Evolutionary conservation across 2,888 invertebrate species (phyloP).

Genomic region (Drosophila rellima): DNA sequence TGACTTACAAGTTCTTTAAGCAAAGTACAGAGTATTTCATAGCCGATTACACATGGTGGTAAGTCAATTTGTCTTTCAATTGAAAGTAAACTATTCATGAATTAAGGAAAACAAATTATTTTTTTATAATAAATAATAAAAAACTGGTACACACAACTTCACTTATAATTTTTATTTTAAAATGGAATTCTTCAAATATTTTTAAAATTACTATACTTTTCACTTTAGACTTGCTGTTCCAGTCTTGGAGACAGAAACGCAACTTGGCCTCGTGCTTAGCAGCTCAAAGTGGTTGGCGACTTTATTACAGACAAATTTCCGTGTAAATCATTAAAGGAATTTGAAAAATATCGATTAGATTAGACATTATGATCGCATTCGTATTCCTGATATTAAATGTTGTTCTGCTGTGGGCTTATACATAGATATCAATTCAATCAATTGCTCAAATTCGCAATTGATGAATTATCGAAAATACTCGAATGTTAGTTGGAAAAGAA

Average conservation of each 20-base stretch:
- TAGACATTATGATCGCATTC: neutral
- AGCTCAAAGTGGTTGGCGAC: neutral
- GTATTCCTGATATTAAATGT: neutral
- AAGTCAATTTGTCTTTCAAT: neutral
- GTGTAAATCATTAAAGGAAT: neutral
- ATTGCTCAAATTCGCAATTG: neutral
- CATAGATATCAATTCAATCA: neutral
- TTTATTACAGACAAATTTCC: neutral
- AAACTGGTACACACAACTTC: neutral
- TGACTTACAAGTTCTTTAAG: too few species aligned
- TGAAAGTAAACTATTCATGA: neutral
- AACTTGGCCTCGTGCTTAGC: constrained; percentile 10
- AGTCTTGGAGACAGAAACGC: neutral
- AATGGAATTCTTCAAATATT: neutral
- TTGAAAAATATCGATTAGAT: neutral
- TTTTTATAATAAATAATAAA: neutral
- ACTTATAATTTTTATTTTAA: too few species aligned
- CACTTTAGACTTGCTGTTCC: neutral
- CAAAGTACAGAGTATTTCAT: too few species aligned
- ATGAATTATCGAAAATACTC: neutral
- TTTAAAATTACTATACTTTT: neutral
- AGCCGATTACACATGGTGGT: too few species aligned
- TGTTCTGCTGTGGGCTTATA: neutral
- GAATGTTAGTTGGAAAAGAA: neutral
- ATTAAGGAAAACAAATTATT: neutral